Conservation (phyloP, 2,113 vertebrate genomes). For the Gopherus flavomarginatus region DNA sequence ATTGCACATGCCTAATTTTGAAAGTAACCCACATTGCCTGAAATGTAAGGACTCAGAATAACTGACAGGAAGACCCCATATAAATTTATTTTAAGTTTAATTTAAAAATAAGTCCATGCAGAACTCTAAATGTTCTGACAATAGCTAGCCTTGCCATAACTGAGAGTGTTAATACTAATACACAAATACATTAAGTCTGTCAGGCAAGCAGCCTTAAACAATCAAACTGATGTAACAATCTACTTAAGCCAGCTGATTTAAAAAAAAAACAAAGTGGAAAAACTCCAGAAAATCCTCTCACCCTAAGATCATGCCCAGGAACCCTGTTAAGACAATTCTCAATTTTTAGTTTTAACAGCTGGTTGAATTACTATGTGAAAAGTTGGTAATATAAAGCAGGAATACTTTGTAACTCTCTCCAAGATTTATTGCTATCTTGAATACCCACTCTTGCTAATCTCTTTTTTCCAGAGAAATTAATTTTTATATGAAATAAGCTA, state of each 20-base stretch:
- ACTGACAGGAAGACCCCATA: neutral
- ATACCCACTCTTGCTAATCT: neutral
- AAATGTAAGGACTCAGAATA: fast-evolving
- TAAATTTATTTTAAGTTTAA: neutral
- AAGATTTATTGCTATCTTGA: neutral
- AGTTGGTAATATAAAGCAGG: neutral
- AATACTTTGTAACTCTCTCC: neutral
- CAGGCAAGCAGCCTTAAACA: neutral
- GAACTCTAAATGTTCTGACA: neutral
- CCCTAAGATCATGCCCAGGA: neutral
- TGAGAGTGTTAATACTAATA: neutral
- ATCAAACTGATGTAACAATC: neutral
- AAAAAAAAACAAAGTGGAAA: neutral
- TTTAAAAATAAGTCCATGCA: neutral
- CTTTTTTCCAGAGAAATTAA: neutral
- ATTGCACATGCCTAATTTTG: neutral
- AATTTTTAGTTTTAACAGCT: neutral
- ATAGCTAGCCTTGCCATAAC: neutral
- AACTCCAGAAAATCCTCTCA: neutral
- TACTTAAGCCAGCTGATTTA: neutral
- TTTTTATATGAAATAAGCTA: neutral
- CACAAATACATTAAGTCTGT: neutral
- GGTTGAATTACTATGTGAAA: neutral
- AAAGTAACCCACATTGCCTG: neutral
- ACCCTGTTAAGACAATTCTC: neutral